phyloP scores from a whole-genome alignment of 2,113 vertebrate genomes.

The Nesogale talazaci region DNA sequence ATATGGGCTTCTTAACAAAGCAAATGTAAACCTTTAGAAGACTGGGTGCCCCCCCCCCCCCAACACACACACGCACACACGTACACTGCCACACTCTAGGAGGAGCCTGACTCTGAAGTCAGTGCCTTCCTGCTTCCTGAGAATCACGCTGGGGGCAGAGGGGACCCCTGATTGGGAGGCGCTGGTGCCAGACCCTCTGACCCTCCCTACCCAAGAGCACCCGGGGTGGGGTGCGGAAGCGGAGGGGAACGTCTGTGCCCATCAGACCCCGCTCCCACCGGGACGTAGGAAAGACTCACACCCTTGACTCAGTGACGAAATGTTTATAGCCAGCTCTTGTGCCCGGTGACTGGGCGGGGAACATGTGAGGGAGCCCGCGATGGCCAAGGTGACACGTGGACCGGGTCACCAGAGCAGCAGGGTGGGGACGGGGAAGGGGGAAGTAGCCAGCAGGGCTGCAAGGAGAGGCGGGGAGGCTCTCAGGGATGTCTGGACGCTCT shows the following conservation, averaged over 20 bases:
- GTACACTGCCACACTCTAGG: neutral
- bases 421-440: neutral
- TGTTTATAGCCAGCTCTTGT: slow-evolving; percentile 69
- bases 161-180: neutral
- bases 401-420: slow-evolving; percentile 43
- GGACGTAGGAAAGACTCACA: slow-evolving; percentile 31
- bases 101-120: neutral
- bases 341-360: neutral
- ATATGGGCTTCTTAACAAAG: neutral
- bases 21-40: neutral
- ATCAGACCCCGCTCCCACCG: neutral
- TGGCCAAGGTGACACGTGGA: neutral
- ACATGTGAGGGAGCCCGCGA: neutral
- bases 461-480: neutral
- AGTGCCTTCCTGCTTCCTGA: neutral
- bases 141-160: neutral
- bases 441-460: neutral
- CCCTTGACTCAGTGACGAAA: neutral
- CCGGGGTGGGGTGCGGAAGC: too few relatives aligned
- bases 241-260: neutral
- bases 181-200: neutral
- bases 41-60: neutral
- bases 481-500: neutral
- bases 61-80: too few relatives aligned
- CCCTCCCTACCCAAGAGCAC: neutral